Base-by-base conservation (phyloP, 2,888 invertebrate species). In the Trachelus stipa region DNA sequence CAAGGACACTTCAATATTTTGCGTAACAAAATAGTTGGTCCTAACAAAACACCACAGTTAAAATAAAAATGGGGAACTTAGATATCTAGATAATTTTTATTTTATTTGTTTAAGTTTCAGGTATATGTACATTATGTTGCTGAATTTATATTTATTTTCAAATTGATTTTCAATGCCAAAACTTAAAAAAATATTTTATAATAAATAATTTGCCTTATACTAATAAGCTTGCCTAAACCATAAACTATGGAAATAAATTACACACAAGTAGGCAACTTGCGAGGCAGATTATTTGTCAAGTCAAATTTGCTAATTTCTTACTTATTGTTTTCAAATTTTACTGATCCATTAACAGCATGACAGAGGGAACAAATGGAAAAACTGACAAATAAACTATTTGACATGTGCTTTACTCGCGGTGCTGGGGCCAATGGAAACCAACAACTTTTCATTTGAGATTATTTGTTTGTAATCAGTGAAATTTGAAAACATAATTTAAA, bases 1-100 rank as follows among this genome's bases (percentile, higher is more conserved):
- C 96, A 96, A 90, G 94, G 95, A 78, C 95, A 95, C 88, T 96
- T 96, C 90, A 95, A 95, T 87, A 92, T 94, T 81, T 92, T 96
- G 73, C 94, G 96, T 80, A 95, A 95, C 87, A 94, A 95, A 84
- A 94, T 96, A 84, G 94, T 94, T 79, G 93, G 93, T 33, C 85
- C 80, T 40, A 84, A 83, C 73, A 89, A 88, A 83, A 85, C 85
- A 77, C 87, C 89, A 0, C 88, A 89, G 74, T 81, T 88, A 34
- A 89, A 90, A 84, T 89, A 89, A 87, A 76, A 80, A 68, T 74
- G 12, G 34, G 34, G 34, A 40, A 56, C 68, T 34, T 69, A 76
- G 40, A 68, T 73, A 15, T 74, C 35, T 73, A 30, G 2, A 73
- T 11, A 34, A 71, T 71, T 71, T 71, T 71, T 71, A 68, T 73